phyloP scores from a whole-genome alignment of 2,888 invertebrate species.

The Biston stratarius region DNA sequence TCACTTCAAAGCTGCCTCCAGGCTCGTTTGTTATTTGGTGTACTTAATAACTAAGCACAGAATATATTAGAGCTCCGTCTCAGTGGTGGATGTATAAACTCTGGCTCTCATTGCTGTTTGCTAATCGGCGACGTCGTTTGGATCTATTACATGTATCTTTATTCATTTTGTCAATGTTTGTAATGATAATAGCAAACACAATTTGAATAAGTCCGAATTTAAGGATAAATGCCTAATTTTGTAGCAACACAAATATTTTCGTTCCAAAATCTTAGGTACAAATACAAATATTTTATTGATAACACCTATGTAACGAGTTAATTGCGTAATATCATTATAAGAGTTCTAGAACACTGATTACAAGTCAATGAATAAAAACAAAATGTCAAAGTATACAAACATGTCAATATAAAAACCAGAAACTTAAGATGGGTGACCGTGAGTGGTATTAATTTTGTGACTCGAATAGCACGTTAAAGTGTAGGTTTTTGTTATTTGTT shows the following conservation, averaged over 20 bases:
- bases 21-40: slow-evolving; percentile 72
- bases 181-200: slow-evolving; percentile 6
- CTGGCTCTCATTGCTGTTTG: slow-evolving; percentile 38
- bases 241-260: no score
- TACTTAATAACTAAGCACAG: slow-evolving; percentile 65
- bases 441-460: no score
- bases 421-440: no score
- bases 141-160: slow-evolving; percentile 25
- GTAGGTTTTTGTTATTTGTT: no score
- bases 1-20: slow-evolving; percentile 70
- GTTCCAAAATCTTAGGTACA: neutral
- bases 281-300: no score
- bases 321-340: no score
- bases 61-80: slow-evolving; percentile 61
- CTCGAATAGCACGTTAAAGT: no score
- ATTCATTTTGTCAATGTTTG: slow-evolving; percentile 19
- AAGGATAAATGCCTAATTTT: neutral
- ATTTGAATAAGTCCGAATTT: neutral
- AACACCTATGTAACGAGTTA: no score
- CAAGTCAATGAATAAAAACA: no score
- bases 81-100: slow-evolving; percentile 47
- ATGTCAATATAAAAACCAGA: no score
- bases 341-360: no score
- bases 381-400: no score
- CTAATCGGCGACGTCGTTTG: slow-evolving; percentile 34